Conservation (phyloP, 1,140 invertebrate species). For the Riptortus pedestris region DNA sequence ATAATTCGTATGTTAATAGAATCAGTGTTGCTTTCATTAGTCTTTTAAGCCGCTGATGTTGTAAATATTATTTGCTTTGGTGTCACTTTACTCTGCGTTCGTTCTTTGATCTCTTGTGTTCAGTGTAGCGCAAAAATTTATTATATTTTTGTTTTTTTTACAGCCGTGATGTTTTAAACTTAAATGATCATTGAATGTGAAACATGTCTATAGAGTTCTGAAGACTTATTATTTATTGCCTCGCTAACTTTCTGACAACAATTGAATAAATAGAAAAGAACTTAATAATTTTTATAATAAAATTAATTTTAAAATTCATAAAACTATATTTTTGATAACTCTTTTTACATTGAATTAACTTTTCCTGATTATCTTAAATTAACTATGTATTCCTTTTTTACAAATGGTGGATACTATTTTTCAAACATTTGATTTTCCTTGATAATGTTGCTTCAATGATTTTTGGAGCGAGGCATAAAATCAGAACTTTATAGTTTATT, state of each 20-base stretch:
- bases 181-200: background rate
- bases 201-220: background rate
- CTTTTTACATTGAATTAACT: no score
- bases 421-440: no score
- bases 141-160: background rate
- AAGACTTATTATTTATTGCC: background rate
- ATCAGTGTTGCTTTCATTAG: slow-evolving; percentile 16
- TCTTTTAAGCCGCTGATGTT: slow-evolving; percentile 2
- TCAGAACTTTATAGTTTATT: background rate
- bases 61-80: slow-evolving; percentile 6
- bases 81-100: slow-evolving; percentile 5
- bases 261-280: no score
- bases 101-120: slow-evolving; percentile 21
- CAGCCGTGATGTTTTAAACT: background rate
- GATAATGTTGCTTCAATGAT: no score
- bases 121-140: background rate
- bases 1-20: background rate
- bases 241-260: no score
- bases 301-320: no score
- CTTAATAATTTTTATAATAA: no score
- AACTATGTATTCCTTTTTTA: no score
- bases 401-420: no score
- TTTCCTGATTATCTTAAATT: no score
- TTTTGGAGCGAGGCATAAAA: background rate
- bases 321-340: no score